These are phyloP conservation scores for Hemicordylus capensis DNA, from an alignment of 2,113 vertebrate genomes.

Conservation along the genomic window DNA sequence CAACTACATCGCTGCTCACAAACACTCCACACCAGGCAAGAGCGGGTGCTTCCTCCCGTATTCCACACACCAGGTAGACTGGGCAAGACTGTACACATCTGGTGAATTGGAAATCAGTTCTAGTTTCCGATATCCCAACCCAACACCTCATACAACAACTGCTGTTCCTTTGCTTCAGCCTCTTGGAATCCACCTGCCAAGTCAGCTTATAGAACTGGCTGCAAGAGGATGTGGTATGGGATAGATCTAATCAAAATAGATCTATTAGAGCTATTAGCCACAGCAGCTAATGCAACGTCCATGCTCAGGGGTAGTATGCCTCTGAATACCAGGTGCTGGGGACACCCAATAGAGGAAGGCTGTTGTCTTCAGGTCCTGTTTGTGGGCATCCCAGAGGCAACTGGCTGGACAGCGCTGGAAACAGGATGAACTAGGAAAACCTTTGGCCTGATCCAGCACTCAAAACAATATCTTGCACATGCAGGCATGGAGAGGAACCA, in stretches of 20 bases:
- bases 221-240: neutral
- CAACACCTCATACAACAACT: no score
- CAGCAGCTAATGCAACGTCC: neutral
- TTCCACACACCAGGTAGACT: neutral
- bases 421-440: neutral
- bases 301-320: neutral
- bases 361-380: neutral
- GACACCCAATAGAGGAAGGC: neutral
- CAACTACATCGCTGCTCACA: no score
- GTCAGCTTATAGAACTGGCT: neutral
- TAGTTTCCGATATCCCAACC: neutral
- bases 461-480: accelerated
- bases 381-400: neutral
- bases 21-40: neutral
- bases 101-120: neutral
- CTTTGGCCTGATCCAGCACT: neutral
- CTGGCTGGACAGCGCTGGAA: neutral
- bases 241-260: neutral
- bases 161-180: no score
- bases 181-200: accelerated
- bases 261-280: no score
- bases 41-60: neutral
- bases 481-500: neutral
- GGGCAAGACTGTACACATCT: neutral
- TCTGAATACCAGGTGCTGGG: neutral